phyloP scores from a whole-genome alignment of 2,113 vertebrate genomes.

The Ellobius talpinus region DNA sequence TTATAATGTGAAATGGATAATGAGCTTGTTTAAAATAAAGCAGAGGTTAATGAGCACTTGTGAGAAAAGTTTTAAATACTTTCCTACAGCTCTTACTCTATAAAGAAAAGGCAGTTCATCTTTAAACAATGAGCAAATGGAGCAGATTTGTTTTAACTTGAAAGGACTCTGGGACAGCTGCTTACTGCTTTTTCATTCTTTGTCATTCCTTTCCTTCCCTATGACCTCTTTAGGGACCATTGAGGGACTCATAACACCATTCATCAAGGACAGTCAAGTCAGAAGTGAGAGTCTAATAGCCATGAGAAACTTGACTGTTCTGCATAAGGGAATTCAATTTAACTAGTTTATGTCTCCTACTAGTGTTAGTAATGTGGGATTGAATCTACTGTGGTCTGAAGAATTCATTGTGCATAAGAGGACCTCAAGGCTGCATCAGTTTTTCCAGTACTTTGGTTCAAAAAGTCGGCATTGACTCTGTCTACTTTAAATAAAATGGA shows the following conservation, averaged over 20 bases:
- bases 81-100: conserved; percentile 83
- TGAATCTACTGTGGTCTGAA: not conserved
- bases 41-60: conserved; percentile 86
- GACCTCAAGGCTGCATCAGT: not conserved
- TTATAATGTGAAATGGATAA: conserved; percentile 88
- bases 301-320: not conserved
- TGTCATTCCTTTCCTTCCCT: not conserved
- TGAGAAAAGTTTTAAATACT: conserved; percentile 77
- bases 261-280: not conserved
- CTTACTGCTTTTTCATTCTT: not conserved
- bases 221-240: not conserved
- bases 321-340: not conserved
- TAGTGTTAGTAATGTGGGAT: not conserved
- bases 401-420: not conserved
- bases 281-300: not conserved
- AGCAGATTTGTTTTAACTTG: not conserved
- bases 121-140: not conserved
- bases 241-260: not conserved
- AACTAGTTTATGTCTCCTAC: not conserved
- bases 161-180: not conserved
- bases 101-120: conserved; percentile 75
- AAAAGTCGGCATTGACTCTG: not conserved
- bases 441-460: conserved; percentile 2
- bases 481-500: conserved; percentile 23
- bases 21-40: conserved; percentile 88